These are phyloP conservation scores for Psilopsiagon aurifrons DNA, from an alignment of 2,113 vertebrate genomes.

Conservation along the genomic window DNA sequence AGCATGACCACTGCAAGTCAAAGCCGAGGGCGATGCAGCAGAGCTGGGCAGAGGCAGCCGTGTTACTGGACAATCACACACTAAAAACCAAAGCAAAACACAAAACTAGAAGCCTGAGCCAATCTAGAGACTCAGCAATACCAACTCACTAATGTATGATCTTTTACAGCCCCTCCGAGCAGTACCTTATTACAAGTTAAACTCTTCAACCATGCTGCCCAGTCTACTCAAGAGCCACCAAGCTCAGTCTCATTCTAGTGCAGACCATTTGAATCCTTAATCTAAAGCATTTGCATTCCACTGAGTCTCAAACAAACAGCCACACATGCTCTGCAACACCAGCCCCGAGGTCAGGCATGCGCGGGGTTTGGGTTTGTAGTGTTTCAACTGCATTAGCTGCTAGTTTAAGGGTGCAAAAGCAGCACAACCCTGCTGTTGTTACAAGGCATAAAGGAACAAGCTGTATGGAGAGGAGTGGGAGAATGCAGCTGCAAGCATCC, in stretches of 20 bases:
- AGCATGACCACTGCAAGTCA: neutral
- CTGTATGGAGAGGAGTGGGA: neutral
- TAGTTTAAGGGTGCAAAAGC: neutral
- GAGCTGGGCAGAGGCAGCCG: neutral
- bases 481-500: neutral
- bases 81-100: neutral
- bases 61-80: neutral
- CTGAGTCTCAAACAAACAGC: slow-evolving; percentile 9
- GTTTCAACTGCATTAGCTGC: neutral
- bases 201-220: neutral
- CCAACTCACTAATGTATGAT: neutral
- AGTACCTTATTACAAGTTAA: neutral
- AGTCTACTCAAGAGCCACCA: neutral
- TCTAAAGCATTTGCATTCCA: slow-evolving; percentile 43
- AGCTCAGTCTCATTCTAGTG: neutral
- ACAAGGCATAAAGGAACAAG: neutral
- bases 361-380: neutral
- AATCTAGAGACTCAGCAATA: neutral
- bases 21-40: neutral
- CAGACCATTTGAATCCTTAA: slow-evolving; percentile 45
- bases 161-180: neutral
- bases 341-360: neutral
- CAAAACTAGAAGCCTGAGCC: neutral
- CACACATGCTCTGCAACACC: neutral
- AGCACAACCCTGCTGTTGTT: neutral